Base-by-base conservation (phyloP, 1,140 invertebrate genomes). In the Drosophila guanche region DNA sequence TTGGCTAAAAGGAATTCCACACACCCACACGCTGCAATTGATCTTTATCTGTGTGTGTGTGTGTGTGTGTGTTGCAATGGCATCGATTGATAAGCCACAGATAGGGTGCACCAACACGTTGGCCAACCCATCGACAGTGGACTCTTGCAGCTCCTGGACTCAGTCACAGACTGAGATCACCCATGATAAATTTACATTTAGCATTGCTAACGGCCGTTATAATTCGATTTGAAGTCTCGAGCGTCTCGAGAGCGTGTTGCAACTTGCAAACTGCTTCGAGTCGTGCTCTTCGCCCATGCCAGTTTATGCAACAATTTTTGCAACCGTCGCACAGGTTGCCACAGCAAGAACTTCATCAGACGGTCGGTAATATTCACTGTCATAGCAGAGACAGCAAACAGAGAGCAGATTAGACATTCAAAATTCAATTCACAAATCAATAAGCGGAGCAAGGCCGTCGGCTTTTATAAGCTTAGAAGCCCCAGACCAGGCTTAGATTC, bases 381-480 rank as follows among this genome's bases (percentile, higher is more conserved):
- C 65, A 68, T 23, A 48, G 33, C 16, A 37, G 1, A 27, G 33
- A 37, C 8, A 12, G 33, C 16, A 37, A 10, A 37, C 33, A 6
- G 23, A 50, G 27, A 8, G 14, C 37, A 14, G 33, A 54, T 14
- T 51, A 40, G 27, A 46, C 12, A 22, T 42, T 63, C 22, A 69
- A 67, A 67, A 50, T 58, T 57, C 53, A 53, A 56, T 59, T 53
- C 68, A 63, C 52, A 74, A 75, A 59, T 63, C 42, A 48, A 62
- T 66, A 85, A 77, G 73, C 65, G 52, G 81, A 81, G 83, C 81
- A 86, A 86, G 81, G 81, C 83, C 69, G 73, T 71, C 81, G 61
- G 58, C 81, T 70, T 81, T 60, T 79, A 53, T 14, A 50, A 74
- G 63, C 48, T 47, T 56, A 56, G 66, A 69, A 69, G 66, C 14